phyloP scores from a whole-genome alignment of 1,140 invertebrate species.

The Drosophila micromelanica region DNA sequence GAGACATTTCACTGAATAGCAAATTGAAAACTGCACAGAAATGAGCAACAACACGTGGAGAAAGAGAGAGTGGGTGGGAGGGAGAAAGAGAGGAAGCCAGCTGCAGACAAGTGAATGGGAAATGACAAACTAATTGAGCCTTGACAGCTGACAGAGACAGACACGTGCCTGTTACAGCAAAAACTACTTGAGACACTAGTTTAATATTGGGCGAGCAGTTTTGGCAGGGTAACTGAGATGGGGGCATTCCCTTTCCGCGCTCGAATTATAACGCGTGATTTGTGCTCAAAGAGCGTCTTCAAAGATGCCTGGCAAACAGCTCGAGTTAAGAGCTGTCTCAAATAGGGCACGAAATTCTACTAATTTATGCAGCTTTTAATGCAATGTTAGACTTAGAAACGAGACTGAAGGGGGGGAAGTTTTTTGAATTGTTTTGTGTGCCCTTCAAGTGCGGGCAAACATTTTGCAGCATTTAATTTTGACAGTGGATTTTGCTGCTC shows the following conservation, averaged over 20 bases:
- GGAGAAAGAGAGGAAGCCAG: neutral
- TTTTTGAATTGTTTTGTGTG: neutral
- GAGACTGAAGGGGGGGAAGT: neutral
- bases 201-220: slow-evolving; percentile 11
- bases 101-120: slow-evolving; percentile 37
- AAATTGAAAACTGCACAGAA: slow-evolving; percentile 56
- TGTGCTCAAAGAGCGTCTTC: slow-evolving; percentile 39
- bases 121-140: slow-evolving; percentile 58
- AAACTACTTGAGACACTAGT: slow-evolving; percentile 56
- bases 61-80: neutral
- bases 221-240: neutral
- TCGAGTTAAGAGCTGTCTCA: slow-evolving; percentile 9
- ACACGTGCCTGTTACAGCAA: slow-evolving; percentile 35
- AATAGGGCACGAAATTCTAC: slow-evolving; percentile 19
- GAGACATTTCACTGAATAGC: slow-evolving; percentile 52
- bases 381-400: slow-evolving; percentile 27
- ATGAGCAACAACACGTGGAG: slow-evolving; percentile 48
- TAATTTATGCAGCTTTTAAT: slow-evolving; percentile 55
- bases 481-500: slow-evolving; percentile 27
- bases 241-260: neutral
- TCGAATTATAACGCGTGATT: slow-evolving; percentile 46
- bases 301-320: slow-evolving; percentile 48
- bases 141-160: slow-evolving; percentile 25
- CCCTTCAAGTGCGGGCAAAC: slow-evolving; percentile 34
- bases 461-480: slow-evolving; percentile 42